Conservation (phyloP, 2,113 vertebrate genomes). For the Corythaixoides concolor region DNA sequence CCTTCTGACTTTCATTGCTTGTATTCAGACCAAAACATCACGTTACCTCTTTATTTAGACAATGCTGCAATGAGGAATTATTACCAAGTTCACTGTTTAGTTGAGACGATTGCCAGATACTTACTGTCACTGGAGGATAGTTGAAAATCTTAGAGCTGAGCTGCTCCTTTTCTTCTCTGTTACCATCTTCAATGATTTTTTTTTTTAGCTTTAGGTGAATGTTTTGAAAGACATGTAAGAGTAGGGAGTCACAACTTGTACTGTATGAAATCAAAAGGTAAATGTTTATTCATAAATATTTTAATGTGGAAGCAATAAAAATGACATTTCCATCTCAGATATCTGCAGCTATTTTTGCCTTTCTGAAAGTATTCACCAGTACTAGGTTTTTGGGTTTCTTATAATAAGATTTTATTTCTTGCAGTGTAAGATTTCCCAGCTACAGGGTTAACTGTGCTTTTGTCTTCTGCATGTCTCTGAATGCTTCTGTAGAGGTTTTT, state of each 20-base stretch:
- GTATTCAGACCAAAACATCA: not conserved
- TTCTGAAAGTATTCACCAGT: not conserved
- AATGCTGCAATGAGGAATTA: not conserved
- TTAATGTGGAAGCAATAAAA: not conserved
- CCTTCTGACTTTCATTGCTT: not conserved
- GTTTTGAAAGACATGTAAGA: not conserved
- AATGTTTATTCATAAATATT: not conserved
- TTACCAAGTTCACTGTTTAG: not conserved
- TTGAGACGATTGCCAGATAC: not conserved
- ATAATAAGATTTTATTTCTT: not conserved
- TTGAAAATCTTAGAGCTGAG: not conserved
- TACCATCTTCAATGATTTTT: not conserved
- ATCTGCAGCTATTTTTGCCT: not conserved
- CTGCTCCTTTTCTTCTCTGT: not conserved
- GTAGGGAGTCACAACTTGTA: not conserved
- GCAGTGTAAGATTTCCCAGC: not conserved
- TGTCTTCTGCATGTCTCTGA: not conserved
- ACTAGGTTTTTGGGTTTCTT: not conserved
- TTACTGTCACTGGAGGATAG: too few species aligned
- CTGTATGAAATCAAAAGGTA: not conserved
- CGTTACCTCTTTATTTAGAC: not conserved
- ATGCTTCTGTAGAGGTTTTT: not conserved
- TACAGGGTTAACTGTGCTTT: not conserved
- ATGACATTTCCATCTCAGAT: not conserved
- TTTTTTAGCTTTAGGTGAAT: not conserved